Evolutionary conservation across 2,888 invertebrate species (phyloP).

Genomic region (Zele albiditarsus): DNA sequence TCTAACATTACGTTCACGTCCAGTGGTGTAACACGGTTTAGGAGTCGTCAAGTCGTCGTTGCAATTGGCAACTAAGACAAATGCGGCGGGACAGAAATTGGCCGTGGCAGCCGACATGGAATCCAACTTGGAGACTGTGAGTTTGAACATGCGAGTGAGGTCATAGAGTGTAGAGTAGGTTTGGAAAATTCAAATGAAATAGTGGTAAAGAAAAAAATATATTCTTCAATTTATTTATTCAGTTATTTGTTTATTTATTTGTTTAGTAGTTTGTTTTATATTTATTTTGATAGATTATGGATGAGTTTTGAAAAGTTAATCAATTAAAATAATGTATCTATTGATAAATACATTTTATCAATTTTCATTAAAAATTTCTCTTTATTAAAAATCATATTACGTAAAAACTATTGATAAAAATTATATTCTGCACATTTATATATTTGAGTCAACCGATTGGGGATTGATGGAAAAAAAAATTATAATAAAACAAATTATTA

Average conservation of each 20-base stretch:
- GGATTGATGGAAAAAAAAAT: too few species aligned
- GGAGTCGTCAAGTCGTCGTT: constrained; percentile 40
- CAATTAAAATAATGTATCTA: too few species aligned
- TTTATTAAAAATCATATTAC: too few species aligned
- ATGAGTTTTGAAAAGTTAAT: too few species aligned
- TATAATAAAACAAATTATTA: too few species aligned
- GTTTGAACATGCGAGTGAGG: constrained; percentile 17
- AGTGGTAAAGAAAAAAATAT: background rate
- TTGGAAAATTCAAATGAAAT: constrained; percentile 37
- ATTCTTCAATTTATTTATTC: too few species aligned
- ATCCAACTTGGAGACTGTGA: constrained; percentile 42
- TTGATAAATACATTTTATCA: too few species aligned
- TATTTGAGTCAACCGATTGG: too few species aligned
- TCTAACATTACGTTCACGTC: constrained; percentile 13
- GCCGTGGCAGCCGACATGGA: constrained; percentile 59
- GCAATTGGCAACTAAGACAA: constrained; percentile 69
- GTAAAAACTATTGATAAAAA: too few species aligned
- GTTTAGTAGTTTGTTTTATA: background rate
- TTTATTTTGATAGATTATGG: too few species aligned
- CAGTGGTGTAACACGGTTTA: constrained; percentile 18
- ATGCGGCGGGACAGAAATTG: constrained; percentile 69
- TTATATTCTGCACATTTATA: too few species aligned
- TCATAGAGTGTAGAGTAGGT: constrained; percentile 23
- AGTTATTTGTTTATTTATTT: background rate
- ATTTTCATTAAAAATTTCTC: too few species aligned